These are phyloP conservation scores for Paracanthobrama guichenoti DNA, from an alignment of 2,113 vertebrate species.

Conservation along the genomic window DNA sequence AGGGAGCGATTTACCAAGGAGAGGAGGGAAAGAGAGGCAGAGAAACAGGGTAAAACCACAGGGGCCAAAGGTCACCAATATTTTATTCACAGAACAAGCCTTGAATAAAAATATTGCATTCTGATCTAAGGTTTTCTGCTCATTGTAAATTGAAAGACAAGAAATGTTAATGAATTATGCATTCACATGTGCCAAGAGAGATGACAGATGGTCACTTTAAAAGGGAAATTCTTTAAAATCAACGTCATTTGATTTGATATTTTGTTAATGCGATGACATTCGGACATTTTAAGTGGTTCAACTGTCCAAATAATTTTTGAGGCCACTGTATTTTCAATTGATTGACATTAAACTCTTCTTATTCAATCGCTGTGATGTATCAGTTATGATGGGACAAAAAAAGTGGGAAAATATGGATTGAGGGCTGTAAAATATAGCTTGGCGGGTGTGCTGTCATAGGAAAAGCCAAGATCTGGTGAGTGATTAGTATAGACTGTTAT, in stretches of 20 bases:
- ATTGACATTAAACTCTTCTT: neutral
- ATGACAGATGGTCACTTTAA: neutral
- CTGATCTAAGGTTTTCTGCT: conserved; percentile 61
- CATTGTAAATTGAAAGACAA: conserved; percentile 62
- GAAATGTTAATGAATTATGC: conserved; percentile 52
- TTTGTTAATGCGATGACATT: no score
- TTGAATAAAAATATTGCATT: conserved; percentile 81
- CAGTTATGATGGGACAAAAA: neutral
- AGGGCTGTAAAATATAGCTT: neutral
- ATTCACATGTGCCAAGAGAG: conserved; percentile 48
- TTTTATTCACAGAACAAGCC: conserved; percentile 79
- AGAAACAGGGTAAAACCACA: conserved; percentile 76
- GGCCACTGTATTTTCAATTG: neutral
- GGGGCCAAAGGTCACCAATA: conserved; percentile 74
- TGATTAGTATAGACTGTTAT: conserved; percentile 22
- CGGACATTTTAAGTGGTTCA: neutral
- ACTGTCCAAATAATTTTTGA: neutral
- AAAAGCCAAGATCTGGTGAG: neutral
- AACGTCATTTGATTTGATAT: neutral
- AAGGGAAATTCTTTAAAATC: neutral
- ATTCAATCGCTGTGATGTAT: neutral
- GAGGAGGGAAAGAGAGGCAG: conserved; percentile 53
- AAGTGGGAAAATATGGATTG: neutral
- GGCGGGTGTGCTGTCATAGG: neutral
- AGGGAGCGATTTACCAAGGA: conserved; percentile 63